Evolutionary conservation across 1,140 invertebrate species (phyloP), one percentile per base, ranked within the genome.

Genomic region (Drosophila lacertosa): DNA sequence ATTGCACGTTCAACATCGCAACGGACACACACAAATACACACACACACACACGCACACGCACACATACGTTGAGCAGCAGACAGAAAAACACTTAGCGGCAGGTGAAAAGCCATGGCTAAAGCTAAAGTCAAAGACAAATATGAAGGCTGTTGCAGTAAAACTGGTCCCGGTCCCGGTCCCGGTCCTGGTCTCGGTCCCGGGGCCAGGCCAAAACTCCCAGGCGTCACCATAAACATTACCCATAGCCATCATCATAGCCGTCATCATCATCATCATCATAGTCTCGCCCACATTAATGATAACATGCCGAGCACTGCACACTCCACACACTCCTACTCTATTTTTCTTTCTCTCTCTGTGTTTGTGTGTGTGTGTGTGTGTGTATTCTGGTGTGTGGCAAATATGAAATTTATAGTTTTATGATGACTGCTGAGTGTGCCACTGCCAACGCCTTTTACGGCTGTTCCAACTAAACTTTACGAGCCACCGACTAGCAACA

Each of bases 381-480:
- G 11, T 72, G 33, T 67, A 51, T 67, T 35, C 63, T 47, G 64
- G 62, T 62, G 74, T 83, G 66, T 78, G 62, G 75, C 84, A 89
- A 89, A 89, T 89, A 89, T 81, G 84, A 89, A 89, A 89, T 89
- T 89, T 89, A 89, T 89, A 84, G 86, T 89, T 89, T 89, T 89
- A 89, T 89, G 84, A 89, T 89, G 84, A 89, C 84, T 89, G 80
- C 80, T 89, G 84, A 89, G 84, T 84, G 73, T 89, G 84, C 76
- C 76, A 84, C 79, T 80, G 84, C 84, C 84, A 89, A 89, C 79
- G 84, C 83, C 76, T 80, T 89, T 89, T 84, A 77, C 70, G 84
- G 84, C 80, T 79, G 78, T 80, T 86, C 66, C 73, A 88, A 86
- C 81, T 88, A 74, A 88, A 81, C 81, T 86, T 86, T 86, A 86